Conservation (phyloP, 2,888 invertebrate genomes). For the Nephrotoma appendiculata region DNA sequence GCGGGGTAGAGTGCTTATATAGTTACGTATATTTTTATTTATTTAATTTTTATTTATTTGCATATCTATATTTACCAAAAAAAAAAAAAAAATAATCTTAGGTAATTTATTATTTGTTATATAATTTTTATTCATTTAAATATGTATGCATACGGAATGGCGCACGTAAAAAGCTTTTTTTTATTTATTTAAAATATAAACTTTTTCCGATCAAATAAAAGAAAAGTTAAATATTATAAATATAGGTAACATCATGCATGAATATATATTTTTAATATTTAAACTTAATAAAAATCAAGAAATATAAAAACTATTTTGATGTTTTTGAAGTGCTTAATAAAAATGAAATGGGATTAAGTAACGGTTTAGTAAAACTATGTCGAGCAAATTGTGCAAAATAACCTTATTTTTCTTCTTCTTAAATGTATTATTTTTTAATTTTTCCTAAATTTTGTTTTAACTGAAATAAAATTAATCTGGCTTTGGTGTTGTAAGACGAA, state of each 20-base stretch:
- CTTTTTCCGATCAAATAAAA: neutral
- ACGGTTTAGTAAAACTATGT: neutral
- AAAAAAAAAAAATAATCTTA: neutral
- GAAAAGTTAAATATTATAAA: neutral
- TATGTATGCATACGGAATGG: neutral
- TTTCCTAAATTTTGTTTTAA: neutral
- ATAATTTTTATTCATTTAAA: neutral
- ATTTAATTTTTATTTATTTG: neutral
- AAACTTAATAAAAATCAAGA: neutral
- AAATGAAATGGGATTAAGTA: neutral
- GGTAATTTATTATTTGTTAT: neutral
- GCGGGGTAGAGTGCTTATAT: constrained; percentile 51
- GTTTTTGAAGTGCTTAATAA: neutral
- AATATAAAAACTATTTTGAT: neutral
- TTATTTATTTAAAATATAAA: neutral
- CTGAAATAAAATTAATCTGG: constrained; percentile 1
- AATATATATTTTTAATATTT: neutral
- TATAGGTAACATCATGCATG: neutral
- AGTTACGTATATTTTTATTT: constrained; percentile 20
- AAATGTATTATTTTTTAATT: neutral
- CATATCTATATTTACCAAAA: neutral
- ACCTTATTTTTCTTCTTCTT: neutral
- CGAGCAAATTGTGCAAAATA: neutral
- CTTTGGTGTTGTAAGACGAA: constrained; percentile 5
- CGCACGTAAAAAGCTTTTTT: neutral